Conservation (phyloP, 2,797 vertebrate genomes). For the Parambassis ranga region DNA sequence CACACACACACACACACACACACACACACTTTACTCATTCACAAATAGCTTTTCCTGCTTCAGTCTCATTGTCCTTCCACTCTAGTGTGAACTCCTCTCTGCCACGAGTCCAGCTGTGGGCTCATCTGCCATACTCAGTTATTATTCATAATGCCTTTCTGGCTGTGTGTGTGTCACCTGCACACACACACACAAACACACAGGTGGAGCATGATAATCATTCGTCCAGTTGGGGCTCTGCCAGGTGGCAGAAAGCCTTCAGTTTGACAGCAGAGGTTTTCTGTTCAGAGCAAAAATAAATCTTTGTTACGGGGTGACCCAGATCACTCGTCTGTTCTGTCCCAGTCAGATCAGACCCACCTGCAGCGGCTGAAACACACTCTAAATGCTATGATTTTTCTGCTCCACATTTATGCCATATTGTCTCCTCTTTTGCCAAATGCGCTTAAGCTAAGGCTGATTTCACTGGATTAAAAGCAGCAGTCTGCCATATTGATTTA, state of each 20-base stretch:
- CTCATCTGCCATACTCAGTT: slow-evolving; percentile 54
- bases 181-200: background rate
- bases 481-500: slow-evolving; percentile 51
- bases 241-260: slow-evolving; percentile 31
- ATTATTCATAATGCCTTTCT: slow-evolving; percentile 37
- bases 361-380: background rate
- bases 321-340: background rate
- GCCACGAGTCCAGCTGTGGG: slow-evolving; percentile 58
- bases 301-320: slow-evolving; percentile 1
- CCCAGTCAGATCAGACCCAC: background rate
- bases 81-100: background rate
- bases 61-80: slow-evolving; percentile 25
- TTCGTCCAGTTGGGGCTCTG: slow-evolving; percentile 24
- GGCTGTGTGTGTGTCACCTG: slow-evolving; percentile 11
- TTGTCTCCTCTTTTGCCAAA: slow-evolving; percentile 37
- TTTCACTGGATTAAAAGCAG: slow-evolving; percentile 44
- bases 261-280: background rate
- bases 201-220: slow-evolving; percentile 6
- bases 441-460: slow-evolving; percentile 38
- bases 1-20: background rate
- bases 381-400: background rate
- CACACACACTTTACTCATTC: background rate
- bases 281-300: slow-evolving; percentile 1
- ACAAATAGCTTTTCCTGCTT: slow-evolving; percentile 15
- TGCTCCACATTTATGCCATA: slow-evolving; percentile 28